Evolutionary conservation across 2,888 invertebrate genomes (phyloP).

Genomic region (Molanna angustata): DNA sequence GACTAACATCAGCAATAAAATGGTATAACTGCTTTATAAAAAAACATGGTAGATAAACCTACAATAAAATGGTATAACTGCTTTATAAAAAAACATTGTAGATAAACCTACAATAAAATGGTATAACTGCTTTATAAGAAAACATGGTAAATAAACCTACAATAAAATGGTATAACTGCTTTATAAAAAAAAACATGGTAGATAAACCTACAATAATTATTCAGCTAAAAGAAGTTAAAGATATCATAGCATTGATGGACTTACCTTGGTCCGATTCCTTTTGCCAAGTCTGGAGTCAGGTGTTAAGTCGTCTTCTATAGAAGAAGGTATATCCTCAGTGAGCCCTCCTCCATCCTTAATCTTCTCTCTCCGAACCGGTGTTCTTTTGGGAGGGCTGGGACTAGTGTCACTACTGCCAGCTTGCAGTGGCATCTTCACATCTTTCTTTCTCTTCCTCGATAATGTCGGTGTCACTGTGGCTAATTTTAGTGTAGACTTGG

Average conservation of each 20-base stretch:
- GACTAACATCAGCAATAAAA: no score
- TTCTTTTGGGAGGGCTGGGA: slow-evolving; percentile 43
- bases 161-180: no score
- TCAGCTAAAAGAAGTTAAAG: background rate
- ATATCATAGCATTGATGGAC: slow-evolving; percentile 29
- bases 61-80: no score
- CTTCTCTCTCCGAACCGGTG: slow-evolving; percentile 34
- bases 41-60: no score
- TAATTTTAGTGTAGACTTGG: slow-evolving; percentile 52
- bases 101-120: no score
- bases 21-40: no score
- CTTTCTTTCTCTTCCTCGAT: slow-evolving; percentile 54
- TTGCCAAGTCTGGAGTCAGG: slow-evolving; percentile 45
- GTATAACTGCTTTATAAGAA: no score
- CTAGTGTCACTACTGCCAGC: slow-evolving; percentile 42
- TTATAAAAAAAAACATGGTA: background rate
- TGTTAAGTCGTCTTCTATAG: slow-evolving; percentile 41
- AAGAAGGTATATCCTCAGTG: slow-evolving; percentile 18
- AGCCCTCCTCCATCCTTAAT: slow-evolving; percentile 3
- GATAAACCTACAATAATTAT: background rate
- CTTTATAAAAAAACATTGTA: no score
- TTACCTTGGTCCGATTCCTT: slow-evolving; percentile 51
- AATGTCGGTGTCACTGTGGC: slow-evolving; percentile 56
- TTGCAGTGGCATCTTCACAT: slow-evolving; percentile 44
- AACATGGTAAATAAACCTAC: no score